Evolutionary conservation across 2,888 invertebrate species (phyloP).

Genomic region (Strigamia crassipes): DNA sequence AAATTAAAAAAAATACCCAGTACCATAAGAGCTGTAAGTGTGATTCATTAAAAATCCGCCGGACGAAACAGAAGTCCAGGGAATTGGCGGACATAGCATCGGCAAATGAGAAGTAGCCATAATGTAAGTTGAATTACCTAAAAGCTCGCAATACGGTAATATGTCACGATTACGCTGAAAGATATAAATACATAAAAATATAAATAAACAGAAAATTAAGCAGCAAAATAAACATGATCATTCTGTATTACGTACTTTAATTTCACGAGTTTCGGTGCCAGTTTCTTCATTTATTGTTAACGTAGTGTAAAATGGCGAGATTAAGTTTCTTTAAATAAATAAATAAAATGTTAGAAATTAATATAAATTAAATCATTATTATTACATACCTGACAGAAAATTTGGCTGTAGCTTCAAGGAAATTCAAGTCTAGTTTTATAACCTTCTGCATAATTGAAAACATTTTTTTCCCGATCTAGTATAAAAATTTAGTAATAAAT

Average conservation of each 20-base stretch:
- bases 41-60: slow-evolving; percentile 74
- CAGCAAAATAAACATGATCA: too few species aligned
- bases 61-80: slow-evolving; percentile 72
- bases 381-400: slow-evolving; percentile 58
- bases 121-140: slow-evolving; percentile 69
- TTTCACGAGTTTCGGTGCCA: too few species aligned
- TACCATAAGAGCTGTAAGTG: not conserved
- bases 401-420: slow-evolving; percentile 65
- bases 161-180: slow-evolving; percentile 82
- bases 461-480: slow-evolving; percentile 76
- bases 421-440: slow-evolving; percentile 78
- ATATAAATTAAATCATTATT: too few species aligned
- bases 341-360: too few species aligned
- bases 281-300: too few species aligned
- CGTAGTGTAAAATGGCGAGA: too few species aligned
- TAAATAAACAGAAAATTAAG: too few species aligned
- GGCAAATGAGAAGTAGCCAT: slow-evolving; percentile 75
- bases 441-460: slow-evolving; percentile 85
- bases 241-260: too few species aligned
- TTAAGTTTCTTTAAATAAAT: too few species aligned
- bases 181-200: slow-evolving; percentile 55
- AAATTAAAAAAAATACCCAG: too few species aligned
- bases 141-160: slow-evolving; percentile 70
- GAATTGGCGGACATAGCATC: slow-evolving; percentile 80
- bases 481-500: slow-evolving; percentile 46